Evolutionary conservation across 2,888 invertebrate genomes (phyloP).

Genomic region (Chironomus tentans): DNA sequence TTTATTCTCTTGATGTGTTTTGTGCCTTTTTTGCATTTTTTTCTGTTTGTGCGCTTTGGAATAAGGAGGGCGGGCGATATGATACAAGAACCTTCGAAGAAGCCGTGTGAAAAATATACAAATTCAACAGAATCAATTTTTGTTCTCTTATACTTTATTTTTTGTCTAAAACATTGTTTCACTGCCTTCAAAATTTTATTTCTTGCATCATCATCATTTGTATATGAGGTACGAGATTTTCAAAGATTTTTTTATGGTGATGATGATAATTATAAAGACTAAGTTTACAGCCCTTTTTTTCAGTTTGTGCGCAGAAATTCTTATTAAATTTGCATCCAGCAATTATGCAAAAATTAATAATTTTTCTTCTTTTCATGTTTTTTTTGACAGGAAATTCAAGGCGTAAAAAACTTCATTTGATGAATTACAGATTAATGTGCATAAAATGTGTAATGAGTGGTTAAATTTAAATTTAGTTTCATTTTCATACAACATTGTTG

Average conservation of each 20-base stretch:
- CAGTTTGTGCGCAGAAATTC: not conserved
- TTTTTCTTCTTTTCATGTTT: not conserved
- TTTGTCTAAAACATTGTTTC: not conserved
- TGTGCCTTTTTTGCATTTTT: not conserved
- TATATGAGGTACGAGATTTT: too few species aligned
- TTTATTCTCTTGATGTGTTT: not conserved
- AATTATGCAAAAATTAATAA: not conserved
- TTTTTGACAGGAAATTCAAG: not conserved
- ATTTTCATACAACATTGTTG: not conserved
- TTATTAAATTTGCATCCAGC: not conserved
- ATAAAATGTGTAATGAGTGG: not conserved
- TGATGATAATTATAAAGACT: not conserved
- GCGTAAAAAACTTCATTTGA: not conserved
- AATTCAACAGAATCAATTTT: not conserved
- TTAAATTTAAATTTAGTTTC: not conserved
- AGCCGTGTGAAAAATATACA: slow-evolving; percentile 20
- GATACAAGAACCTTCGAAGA: slow-evolving; percentile 15
- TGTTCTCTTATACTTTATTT: not conserved
- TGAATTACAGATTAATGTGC: not conserved
- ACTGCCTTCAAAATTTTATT: not conserved
- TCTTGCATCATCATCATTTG: not conserved
- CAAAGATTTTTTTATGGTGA: too few species aligned
- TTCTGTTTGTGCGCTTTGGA: not conserved
- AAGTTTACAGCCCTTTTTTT: not conserved
- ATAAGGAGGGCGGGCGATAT: not conserved